These are phyloP conservation scores for Aradophagus sp. DNA, from an alignment of 1,140 invertebrate genomes.

Conservation along the genomic window DNA sequence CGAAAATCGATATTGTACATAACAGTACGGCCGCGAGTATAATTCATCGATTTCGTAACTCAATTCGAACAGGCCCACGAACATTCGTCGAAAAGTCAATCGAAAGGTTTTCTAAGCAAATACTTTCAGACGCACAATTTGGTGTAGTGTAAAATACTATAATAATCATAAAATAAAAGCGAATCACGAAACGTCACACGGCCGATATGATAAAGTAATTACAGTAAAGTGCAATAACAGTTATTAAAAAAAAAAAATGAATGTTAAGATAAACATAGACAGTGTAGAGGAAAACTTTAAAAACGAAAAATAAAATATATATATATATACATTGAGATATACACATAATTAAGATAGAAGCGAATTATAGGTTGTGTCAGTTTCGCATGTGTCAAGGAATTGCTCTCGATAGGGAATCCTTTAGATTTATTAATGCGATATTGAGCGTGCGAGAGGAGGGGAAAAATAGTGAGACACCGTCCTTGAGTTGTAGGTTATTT, in stretches of 20 bases:
- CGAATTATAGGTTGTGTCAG: conserved; percentile 38
- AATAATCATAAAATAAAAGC: conserved; percentile 6
- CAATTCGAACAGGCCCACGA: conserved; percentile 56
- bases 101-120: conserved; percentile 36
- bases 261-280: background rate
- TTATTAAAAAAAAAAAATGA: conserved; percentile 2
- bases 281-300: too few species aligned
- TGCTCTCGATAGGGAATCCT: conserved; percentile 36
- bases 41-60: conserved; percentile 51
- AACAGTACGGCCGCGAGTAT: conserved; percentile 26
- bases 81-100: conserved; percentile 29
- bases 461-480: conserved; percentile 21
- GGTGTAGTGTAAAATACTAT: too few species aligned
- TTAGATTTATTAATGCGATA: too few species aligned
- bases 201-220: conserved; percentile 21
- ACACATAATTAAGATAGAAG: too few species aligned
- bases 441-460: conserved; percentile 19
- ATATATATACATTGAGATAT: conserved; percentile 29
- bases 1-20: conserved; percentile 62
- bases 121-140: too few species aligned
- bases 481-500: conserved; percentile 44
- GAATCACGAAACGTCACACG: conserved; percentile 35
- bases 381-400: conserved; percentile 55
- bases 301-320: conserved; percentile 20
- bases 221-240: too few species aligned